These are phyloP conservation scores for Caranx ignobilis DNA, from an alignment of 2,113 vertebrate genomes.

Conservation along the genomic window DNA sequence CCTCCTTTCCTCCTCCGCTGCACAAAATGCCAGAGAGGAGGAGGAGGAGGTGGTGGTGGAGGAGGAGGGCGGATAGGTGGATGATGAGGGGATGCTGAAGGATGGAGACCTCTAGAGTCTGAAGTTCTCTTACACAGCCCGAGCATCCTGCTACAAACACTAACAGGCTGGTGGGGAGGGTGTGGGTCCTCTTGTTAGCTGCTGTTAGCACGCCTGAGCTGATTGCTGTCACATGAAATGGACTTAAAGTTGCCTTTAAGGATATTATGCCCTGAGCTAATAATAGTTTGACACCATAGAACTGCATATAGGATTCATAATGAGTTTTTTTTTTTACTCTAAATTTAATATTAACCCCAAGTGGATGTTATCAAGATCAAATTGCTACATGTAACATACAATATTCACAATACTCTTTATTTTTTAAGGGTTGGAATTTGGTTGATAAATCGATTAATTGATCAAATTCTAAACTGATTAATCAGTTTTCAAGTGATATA, in stretches of 20 bases:
- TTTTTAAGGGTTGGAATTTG: too few species aligned
- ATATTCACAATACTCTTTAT: too few species aligned
- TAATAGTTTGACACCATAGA: background rate
- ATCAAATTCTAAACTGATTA: too few species aligned
- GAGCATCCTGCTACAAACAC: conserved; percentile 46
- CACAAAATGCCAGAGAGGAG: conserved; percentile 76
- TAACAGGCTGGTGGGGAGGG: conserved; percentile 1
- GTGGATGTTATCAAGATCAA: too few species aligned
- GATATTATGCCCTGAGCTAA: background rate
- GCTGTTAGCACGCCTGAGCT: background rate
- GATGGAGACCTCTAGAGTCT: conserved; percentile 89
- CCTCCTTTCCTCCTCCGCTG: conserved; percentile 75
- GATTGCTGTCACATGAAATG: background rate
- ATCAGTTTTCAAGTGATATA: too few species aligned
- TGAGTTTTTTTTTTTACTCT: too few species aligned
- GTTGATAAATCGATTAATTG: background rate
- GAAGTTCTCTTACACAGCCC: conserved; percentile 75
- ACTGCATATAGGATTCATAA: background rate
- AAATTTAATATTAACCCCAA: too few species aligned
- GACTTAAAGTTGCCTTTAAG: background rate
- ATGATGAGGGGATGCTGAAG: conserved; percentile 82
- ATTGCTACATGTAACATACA: too few species aligned
- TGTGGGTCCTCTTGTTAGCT: conserved; percentile 7
- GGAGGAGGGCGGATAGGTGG: conserved; percentile 69
- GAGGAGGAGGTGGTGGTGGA: conserved; percentile 51